Conservation (phyloP, 2,888 invertebrate genomes). For the Lycaena phlaeas region DNA sequence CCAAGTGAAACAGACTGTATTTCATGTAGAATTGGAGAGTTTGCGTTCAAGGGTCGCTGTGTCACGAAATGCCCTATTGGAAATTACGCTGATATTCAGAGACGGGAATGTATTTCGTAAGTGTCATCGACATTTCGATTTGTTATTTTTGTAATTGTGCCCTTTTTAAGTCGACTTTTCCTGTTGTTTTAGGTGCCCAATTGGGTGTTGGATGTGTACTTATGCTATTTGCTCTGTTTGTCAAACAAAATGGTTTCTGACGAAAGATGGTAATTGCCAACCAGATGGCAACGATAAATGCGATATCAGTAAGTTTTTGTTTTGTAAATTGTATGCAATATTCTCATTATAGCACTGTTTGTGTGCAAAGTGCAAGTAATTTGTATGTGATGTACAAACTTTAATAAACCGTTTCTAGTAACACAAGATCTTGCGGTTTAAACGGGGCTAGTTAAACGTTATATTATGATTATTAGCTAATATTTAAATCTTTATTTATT, state of each 20-base stretch:
- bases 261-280: slow-evolving; percentile 82
- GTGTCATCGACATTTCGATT: slow-evolving; percentile 25
- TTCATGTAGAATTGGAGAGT: slow-evolving; percentile 82
- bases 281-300: slow-evolving; percentile 83
- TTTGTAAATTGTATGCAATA: neutral
- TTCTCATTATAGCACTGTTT: neutral
- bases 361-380: too few relatives aligned
- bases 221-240: slow-evolving; percentile 83
- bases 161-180: slow-evolving; percentile 18
- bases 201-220: slow-evolving; percentile 83
- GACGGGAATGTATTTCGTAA: slow-evolving; percentile 81
- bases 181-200: slow-evolving; percentile 74
- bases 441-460: too few relatives aligned
- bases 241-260: slow-evolving; percentile 81
- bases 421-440: too few relatives aligned
- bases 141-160: slow-evolving; percentile 17
- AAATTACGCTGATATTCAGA: slow-evolving; percentile 82
- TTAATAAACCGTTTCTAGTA: too few relatives aligned
- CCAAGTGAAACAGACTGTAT: slow-evolving; percentile 84
- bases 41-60: slow-evolving; percentile 81
- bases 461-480: too few relatives aligned
- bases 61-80: slow-evolving; percentile 80
- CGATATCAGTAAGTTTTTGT: slow-evolving; percentile 75
- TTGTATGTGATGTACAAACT: too few relatives aligned
- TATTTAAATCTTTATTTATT: too few relatives aligned